Evolutionary conservation across 2,888 invertebrate species (phyloP), one percentile per base, ranked within the genome.

Genomic region (Ormyrus nitidulus): DNA sequence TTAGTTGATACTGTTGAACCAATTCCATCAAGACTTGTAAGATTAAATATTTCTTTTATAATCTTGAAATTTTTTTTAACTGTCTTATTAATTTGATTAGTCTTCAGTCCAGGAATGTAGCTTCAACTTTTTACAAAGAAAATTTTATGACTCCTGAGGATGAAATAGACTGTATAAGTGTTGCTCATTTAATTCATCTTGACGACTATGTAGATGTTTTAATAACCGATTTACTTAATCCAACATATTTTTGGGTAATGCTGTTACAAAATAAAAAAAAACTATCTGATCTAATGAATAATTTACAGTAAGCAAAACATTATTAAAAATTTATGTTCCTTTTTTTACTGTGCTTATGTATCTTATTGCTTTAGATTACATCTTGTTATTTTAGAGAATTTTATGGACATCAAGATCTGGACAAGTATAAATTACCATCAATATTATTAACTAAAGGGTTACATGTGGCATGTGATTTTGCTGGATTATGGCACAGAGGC

Each of bases 211-310:
- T 85, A 44, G 85, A 86, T 69, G 85, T 89, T n/a, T 54, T 84
- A 19, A 82, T 90, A 44, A 84, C 84, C 9, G 90, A 90, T 74
- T 80, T 87, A 6, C 86, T 86, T 58, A 85, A 85, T 9, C 90
- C 90, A 0, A 85, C 87, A 0, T 88, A 88, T 59, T 90, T 90
- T 72, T 90, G 89, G 90, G 81, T 89, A 77, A 87, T 85, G 4
- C 79, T 86, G 6, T 78, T 81, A 1, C 83, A 85, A 65, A 85
- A 85, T 6, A 61, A 64, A n/a, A 72, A 51, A 0, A 62, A 46
- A 7, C 85, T 89, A 11, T 66, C 83, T 2, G 66, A 48, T 34
- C 81, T 90, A 13, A 90, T 89, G 89, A n/a, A 74, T 1, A 69
- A 85, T 0, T 69, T 90, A n/a, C 76, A 85, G 90, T 90, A 83